These are phyloP conservation scores for Silurus glanis DNA, from an alignment of 2,113 vertebrate genomes.

Conservation along the genomic window DNA sequence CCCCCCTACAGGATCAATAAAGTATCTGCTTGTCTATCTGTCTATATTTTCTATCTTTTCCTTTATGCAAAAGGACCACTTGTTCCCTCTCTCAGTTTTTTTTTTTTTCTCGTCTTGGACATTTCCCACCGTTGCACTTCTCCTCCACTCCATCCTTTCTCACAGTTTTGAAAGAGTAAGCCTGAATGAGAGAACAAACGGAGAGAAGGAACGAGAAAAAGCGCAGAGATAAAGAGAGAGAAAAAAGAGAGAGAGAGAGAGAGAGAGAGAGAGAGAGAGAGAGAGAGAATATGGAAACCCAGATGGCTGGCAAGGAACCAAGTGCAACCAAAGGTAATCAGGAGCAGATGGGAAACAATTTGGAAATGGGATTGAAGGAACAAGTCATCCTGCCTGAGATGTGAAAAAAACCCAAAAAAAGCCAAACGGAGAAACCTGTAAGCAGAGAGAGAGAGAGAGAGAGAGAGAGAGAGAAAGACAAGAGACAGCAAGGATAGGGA, in stretches of 20 bases:
- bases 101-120: slow-evolving; percentile 1
- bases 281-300: slow-evolving; percentile 69
- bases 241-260: slow-evolving; percentile 59
- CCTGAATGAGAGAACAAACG: slow-evolving; percentile 56
- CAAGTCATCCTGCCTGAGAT: slow-evolving; percentile 70
- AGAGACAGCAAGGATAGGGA: slow-evolving; percentile 35
- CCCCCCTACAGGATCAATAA: slow-evolving; percentile 2
- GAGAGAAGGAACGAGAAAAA: slow-evolving; percentile 56
- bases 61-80: neutral
- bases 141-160: slow-evolving; percentile 4
- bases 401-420: slow-evolving; percentile 54
- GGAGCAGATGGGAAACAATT: slow-evolving; percentile 78
- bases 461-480: slow-evolving; percentile 33
- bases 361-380: slow-evolving; percentile 69
- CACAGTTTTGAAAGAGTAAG: slow-evolving; percentile 30
- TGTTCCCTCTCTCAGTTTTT: neutral
- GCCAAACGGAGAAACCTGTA: slow-evolving; percentile 41
- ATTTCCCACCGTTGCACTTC: neutral
- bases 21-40: neutral
- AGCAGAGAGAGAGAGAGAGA: slow-evolving; percentile 7
- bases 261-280: slow-evolving; percentile 60
- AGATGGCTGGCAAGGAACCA: slow-evolving; percentile 74
- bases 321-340: slow-evolving; percentile 79
- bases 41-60: neutral
- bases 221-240: slow-evolving; percentile 56